A percentile compares a stretch with the other conserved stretches of the same genome.
Conservation (phyloP, 2,113 vertebrate species). For the Silurus meridionalis region DNA sequence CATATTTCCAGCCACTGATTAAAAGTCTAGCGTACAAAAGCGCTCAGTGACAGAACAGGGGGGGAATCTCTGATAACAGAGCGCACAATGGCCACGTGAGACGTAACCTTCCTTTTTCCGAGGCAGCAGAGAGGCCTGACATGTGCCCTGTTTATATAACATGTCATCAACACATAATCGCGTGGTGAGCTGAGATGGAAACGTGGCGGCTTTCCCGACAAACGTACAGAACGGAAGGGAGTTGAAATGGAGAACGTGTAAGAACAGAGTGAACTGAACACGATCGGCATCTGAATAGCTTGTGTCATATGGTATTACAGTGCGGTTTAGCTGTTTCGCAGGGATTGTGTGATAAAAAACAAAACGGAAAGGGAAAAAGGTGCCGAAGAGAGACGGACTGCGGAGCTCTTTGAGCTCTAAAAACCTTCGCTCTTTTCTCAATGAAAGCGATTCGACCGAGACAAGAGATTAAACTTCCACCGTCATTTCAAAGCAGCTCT, state of each 20-base stretch:
- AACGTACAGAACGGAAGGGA: constrained; percentile 1
- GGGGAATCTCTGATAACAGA: constrained; percentile 43
- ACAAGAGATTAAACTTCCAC: constrained; percentile 32
- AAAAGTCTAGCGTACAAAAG: constrained; percentile 34
- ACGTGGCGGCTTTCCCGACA: constrained; percentile 19
- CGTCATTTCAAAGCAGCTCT: constrained; percentile 30
- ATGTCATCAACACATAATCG: constrained; percentile 47
- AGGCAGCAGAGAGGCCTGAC: constrained; percentile 27
- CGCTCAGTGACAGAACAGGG: constrained; percentile 46
- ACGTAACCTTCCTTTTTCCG: constrained; percentile 16
- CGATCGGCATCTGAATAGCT: neutral
- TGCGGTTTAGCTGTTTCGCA: neutral
- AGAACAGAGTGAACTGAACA: neutral
- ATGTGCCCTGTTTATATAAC: constrained; percentile 47
- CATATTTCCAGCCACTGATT: constrained; percentile 39
- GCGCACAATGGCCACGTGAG: constrained; percentile 37
- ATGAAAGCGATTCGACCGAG: constrained; percentile 39
- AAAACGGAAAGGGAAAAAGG: neutral
- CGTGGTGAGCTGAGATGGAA: constrained; percentile 28
- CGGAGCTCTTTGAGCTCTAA: constrained; percentile 31
- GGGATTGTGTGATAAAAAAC: neutral
- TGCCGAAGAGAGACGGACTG: constrained; percentile 40
- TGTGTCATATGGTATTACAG: neutral
- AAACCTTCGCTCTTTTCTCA: constrained; percentile 12
- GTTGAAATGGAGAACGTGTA: neutral